phyloP scores from a whole-genome alignment of 2,113 vertebrate genomes.

The Cariama cristata region DNA sequence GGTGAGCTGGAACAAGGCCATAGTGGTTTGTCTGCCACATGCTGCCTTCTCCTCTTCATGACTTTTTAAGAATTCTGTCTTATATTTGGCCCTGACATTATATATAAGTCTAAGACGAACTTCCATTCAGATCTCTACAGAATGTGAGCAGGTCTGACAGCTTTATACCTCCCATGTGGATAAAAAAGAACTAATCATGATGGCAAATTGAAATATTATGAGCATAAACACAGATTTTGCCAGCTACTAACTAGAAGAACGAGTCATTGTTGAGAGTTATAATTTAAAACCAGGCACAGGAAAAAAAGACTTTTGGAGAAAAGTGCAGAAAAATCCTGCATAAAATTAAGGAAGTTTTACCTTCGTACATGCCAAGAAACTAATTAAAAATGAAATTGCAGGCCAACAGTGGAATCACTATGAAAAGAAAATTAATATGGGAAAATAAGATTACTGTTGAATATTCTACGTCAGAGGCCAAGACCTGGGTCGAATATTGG shows the following conservation, averaged over 20 bases:
- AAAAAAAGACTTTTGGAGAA: background rate
- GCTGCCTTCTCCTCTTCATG: background rate
- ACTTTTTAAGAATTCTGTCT: background rate
- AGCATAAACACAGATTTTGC: constrained; percentile 28
- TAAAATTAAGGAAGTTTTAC: constrained; percentile 35
- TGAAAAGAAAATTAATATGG: constrained; percentile 42
- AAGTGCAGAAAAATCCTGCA: background rate
- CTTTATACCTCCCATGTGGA: background rate
- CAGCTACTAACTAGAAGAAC: constrained; percentile 20
- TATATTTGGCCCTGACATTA: background rate
- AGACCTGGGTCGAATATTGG: background rate
- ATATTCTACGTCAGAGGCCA: background rate
- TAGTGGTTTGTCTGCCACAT: background rate
- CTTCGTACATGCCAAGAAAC: constrained; percentile 55
- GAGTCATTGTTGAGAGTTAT: background rate
- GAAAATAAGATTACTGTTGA: constrained; percentile 40
- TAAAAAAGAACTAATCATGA: constrained; percentile 16
- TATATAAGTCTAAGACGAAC: background rate
- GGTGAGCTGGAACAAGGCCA: constrained; percentile 38
- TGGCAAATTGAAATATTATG: constrained; percentile 58
- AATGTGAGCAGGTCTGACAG: background rate
- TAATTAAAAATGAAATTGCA: constrained; percentile 70
- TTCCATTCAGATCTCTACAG: background rate
- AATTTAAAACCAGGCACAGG: constrained; percentile 5
- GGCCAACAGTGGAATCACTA: constrained; percentile 13